Evolutionary conservation across 2,113 vertebrate genomes (phyloP).

Genomic region (Bubo bubo): DNA sequence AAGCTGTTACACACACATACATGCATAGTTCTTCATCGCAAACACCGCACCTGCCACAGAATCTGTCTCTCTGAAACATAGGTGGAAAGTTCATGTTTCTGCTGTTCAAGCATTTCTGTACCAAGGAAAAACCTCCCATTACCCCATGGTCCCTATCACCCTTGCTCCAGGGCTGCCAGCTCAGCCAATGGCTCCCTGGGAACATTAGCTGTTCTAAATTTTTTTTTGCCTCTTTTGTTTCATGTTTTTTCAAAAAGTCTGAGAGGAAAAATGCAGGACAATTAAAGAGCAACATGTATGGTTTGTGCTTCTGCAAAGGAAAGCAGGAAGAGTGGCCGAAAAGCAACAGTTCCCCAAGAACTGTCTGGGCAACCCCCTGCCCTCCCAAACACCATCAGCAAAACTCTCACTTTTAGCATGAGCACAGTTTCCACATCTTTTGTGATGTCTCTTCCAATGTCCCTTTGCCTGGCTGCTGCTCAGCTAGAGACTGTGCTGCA

Average conservation of each 20-base stretch:
- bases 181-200: background rate
- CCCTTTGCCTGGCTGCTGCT: background rate
- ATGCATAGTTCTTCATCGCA: background rate
- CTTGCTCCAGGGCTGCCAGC: background rate
- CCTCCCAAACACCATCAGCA: background rate
- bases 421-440: background rate
- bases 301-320: background rate
- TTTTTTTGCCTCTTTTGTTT: background rate
- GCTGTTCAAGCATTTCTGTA: background rate
- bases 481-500: background rate
- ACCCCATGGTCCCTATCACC: background rate
- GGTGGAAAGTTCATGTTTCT: background rate
- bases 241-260: background rate
- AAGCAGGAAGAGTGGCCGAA: background rate
- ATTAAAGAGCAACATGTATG: rapidly evolving
- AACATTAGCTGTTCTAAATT: background rate
- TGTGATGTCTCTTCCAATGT: background rate
- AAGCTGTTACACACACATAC: background rate
- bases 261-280: background rate
- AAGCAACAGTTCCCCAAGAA: background rate
- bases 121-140: background rate
- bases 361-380: background rate
- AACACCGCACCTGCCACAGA: background rate
- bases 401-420: background rate
- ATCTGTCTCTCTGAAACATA: background rate